Evolutionary conservation across 2,113 vertebrate genomes (phyloP).

Genomic region (Herpailurus yagouaroundi): DNA sequence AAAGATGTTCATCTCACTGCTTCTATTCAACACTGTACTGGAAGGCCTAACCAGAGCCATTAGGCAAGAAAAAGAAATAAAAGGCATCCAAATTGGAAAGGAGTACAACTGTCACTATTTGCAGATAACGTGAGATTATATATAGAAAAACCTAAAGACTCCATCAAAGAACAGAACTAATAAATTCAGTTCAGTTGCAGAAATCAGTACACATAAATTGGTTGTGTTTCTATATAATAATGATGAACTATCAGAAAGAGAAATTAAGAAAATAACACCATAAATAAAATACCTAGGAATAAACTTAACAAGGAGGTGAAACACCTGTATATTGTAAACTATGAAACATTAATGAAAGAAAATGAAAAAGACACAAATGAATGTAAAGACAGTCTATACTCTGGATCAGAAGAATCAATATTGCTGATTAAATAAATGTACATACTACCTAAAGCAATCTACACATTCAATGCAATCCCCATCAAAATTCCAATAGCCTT

Average conservation of each 20-base stretch:
- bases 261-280: not conserved
- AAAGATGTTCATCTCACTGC: not conserved
- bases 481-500: not conserved
- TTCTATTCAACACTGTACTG: not conserved
- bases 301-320: not conserved
- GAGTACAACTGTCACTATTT: not conserved
- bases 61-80: not conserved
- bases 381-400: not conserved
- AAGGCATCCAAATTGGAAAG: not conserved
- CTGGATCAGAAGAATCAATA: not conserved
- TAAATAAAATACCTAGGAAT: not conserved
- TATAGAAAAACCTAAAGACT: not conserved
- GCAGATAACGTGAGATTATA: not conserved
- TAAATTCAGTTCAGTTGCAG: not conserved
- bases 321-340: not conserved
- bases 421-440: not conserved
- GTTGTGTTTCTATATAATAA: not conserved
- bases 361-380: not conserved
- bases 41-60: not conserved
- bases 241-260: not conserved
- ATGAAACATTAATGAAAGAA: not conserved
- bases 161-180: not conserved
- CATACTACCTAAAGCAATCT: not conserved
- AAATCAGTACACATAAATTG: not conserved
- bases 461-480: not conserved